Conservation (phyloP, 2,113 vertebrate genomes). For the Tachysurus fulvidraco region DNA sequence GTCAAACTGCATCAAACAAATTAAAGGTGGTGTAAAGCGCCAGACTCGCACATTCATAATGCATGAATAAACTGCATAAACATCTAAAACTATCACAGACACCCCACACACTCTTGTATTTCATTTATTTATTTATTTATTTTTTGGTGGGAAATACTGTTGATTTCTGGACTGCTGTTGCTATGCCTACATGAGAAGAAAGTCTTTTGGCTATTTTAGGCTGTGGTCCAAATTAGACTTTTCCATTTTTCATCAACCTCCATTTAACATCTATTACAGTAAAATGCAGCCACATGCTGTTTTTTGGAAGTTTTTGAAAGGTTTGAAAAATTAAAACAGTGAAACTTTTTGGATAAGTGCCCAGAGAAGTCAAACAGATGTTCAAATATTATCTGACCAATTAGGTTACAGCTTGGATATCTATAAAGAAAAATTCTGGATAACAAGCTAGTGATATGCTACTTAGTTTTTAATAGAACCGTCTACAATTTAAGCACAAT, state of each 20-base stretch:
- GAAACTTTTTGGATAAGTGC: neutral
- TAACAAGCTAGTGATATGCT: neutral
- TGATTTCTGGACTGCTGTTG: constrained; percentile 22
- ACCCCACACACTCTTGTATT: neutral
- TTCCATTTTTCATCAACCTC: neutral
- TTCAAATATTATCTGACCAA: neutral
- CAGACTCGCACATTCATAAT: neutral
- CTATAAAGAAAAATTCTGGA: neutral
- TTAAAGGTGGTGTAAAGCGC: neutral
- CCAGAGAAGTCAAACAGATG: neutral
- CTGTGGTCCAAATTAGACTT: neutral
- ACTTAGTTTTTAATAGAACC: too few species aligned
- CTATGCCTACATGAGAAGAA: constrained; percentile 10
- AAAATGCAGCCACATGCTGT: neutral
- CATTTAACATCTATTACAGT: neutral
- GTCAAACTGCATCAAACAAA: constrained; percentile 6
- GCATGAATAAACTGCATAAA: neutral
- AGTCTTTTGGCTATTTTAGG: neutral
- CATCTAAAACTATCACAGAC: neutral
- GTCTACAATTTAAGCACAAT: too few species aligned
- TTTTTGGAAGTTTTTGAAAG: neutral
- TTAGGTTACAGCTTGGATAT: neutral
- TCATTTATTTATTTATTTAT: too few species aligned
- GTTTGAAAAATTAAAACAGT: neutral
- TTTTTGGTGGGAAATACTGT: neutral